Percentiles rank a stretch among this genome's conserved stretches.
These are phyloP conservation scores for Dromococcyx pavoninus DNA, from an alignment of 2,797 vertebrate species.

Conservation along the genomic window DNA sequence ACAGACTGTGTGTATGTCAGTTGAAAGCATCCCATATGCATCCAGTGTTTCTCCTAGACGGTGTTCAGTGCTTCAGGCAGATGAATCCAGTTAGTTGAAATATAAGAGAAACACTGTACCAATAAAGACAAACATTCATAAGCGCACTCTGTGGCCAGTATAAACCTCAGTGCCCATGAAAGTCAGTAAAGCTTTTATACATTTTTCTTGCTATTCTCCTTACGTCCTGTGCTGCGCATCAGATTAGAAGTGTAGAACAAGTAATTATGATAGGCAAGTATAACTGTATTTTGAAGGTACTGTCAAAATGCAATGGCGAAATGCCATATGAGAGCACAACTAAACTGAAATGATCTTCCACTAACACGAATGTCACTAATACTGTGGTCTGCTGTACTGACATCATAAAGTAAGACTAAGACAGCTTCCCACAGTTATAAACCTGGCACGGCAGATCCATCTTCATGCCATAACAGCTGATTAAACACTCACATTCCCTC, in stretches of 20 bases:
- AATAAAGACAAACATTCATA: background rate
- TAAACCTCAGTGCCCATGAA: background rate
- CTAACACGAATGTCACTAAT: slow-evolving; percentile 37
- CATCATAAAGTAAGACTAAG: slow-evolving; percentile 41
- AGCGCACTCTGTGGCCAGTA: background rate
- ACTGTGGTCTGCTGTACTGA: slow-evolving; percentile 48
- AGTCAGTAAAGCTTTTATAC: background rate
- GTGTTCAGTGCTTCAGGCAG: background rate
- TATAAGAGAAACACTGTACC: background rate
- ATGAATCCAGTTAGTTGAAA: background rate
- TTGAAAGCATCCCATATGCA: background rate
- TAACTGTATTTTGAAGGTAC: slow-evolving; percentile 5
- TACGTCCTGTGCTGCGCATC: background rate
- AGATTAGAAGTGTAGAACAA: background rate
- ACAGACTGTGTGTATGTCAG: fast-evolving
- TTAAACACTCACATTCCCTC: slow-evolving; percentile 31
- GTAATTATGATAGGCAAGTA: background rate
- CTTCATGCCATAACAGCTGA: slow-evolving; percentile 39
- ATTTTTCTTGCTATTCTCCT: background rate
- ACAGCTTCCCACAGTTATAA: slow-evolving; percentile 36
- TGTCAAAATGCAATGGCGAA: slow-evolving; percentile 67
- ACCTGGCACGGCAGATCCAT: slow-evolving; percentile 27
- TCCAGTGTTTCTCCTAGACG: background rate
- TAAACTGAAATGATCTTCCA: slow-evolving; percentile 62
- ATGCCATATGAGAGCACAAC: slow-evolving; percentile 33